A percentile compares a stretch with the other conserved stretches of the same genome.
Conservation (phyloP, 1,140 invertebrate species). For the Heliconius eleuchia region DNA sequence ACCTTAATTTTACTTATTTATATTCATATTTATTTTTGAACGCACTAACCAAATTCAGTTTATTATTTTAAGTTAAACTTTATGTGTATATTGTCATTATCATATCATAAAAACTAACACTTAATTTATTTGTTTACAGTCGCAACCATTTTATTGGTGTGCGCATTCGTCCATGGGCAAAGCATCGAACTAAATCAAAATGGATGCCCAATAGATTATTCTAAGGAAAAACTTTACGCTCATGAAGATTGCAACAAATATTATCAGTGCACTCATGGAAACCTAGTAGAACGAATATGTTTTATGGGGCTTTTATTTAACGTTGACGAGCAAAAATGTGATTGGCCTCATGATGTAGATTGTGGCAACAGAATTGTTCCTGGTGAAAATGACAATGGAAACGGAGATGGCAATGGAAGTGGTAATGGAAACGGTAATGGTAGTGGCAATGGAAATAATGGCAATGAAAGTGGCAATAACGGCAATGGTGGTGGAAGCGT, state of each 20-base stretch:
- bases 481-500: background rate
- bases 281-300: conserved; percentile 44
- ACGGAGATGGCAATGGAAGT: conserved; percentile 23
- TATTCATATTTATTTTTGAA: no score
- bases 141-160: conserved; percentile 54
- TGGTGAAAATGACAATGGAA: conserved; percentile 54
- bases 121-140: conserved; percentile 52
- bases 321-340: conserved; percentile 44
- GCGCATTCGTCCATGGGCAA: conserved; percentile 48
- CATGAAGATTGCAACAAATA: conserved; percentile 58
- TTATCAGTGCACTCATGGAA: conserved; percentile 56
- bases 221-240: conserved; percentile 36
- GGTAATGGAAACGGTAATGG: conserved; percentile 18
- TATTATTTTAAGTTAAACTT: background rate
- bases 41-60: background rate
- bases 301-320: conserved; percentile 45
- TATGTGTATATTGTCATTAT: background rate
- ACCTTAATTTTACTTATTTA: no score
- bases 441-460: background rate
- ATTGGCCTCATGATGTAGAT: conserved; percentile 49
- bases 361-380: conserved; percentile 54
- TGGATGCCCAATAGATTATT: conserved; percentile 40
- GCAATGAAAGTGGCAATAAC: conserved; percentile 28
- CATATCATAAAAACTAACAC: background rate
- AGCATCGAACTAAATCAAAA: conserved; percentile 37